Conservation (phyloP, 64 coral and sea anemone species). For the Acropora tenuis region DNA sequence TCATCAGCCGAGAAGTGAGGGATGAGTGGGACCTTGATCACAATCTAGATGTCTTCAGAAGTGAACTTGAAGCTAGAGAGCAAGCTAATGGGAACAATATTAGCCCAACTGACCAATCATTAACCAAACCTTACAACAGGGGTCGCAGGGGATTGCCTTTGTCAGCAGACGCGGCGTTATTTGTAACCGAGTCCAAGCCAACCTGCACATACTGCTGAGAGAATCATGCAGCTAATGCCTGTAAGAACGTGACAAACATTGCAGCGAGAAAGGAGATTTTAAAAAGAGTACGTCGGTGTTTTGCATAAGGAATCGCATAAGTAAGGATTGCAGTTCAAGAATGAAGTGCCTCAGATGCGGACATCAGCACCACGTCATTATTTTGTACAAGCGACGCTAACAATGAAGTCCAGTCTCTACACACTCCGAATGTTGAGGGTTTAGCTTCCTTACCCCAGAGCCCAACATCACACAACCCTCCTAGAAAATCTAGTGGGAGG, state of each 20-base stretch:
- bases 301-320: slow-evolving; percentile 38
- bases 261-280: slow-evolving; percentile 41
- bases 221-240: background rate
- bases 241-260: slow-evolving; percentile 7
- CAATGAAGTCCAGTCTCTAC: background rate
- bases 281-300: slow-evolving; percentile 46
- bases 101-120: background rate
- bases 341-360: slow-evolving; percentile 32
- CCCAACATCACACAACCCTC: background rate
- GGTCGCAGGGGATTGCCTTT: too few relatives aligned
- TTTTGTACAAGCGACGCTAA: too few relatives aligned
- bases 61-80: slow-evolving; percentile 24
- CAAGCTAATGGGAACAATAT: background rate
- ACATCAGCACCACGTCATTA: background rate
- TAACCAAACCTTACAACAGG: background rate
- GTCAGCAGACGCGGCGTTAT: background rate
- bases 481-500: background rate
- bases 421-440: background rate
- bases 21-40: background rate
- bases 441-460: background rate
- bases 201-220: background rate
- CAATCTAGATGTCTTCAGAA: background rate
- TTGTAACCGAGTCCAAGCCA: background rate
- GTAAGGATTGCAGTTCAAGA: slow-evolving; percentile 40
- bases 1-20: slow-evolving; percentile 15